Evolutionary conservation across 2,797 vertebrate species (phyloP), one percentile per base, ranked within the genome.

Genomic region (Crocodylus rhombifer): DNA sequence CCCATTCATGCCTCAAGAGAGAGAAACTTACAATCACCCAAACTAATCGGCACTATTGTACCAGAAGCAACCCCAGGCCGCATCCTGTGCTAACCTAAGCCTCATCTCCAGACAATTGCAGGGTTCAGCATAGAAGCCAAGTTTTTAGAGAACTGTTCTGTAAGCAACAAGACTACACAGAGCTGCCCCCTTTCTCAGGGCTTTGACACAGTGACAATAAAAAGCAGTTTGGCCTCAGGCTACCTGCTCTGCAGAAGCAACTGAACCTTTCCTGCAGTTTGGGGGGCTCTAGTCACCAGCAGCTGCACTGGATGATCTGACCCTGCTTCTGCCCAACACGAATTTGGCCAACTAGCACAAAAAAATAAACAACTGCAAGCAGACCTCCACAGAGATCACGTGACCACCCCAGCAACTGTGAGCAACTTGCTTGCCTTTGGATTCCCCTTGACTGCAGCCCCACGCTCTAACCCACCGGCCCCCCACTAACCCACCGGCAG

Each of bases 1-100:
- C 0, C 18, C 1, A 18, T 5, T 25, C 1, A 1, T 1, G 5
- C 14, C 5, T 21, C 51, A 1, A 5, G 5, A 3, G 2, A 25
- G 33, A 5, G 2, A 8, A 1, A 51, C 14, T 51, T 13, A 13
- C 16, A 18, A 30, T 17, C 61, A 57, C 63, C 23, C 10, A 2
- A 15, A 0, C 36, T 73, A 18, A 16, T 6, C 69, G 64, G 23
- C 58, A 0, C 0, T 1, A 0, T 51, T 30, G 13, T 1, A 4
- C 2, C 2, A 21, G 2, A 0, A 26, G 1, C 0, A 78, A 4
- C 0, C 6, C 6, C 1, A 51, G 13, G 2, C 0, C 11, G 0
- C 4, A 21, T 36, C 10, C 61, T 57, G 30, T n/a, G 3, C 64
- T 60, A 1, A 33, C 2, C 6, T 25, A 25, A 0, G 0, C 5